Evolutionary conservation across 2,888 invertebrate genomes (phyloP), one percentile per base, ranked within the genome.

Genomic region (Scrobipalpa costella): DNA sequence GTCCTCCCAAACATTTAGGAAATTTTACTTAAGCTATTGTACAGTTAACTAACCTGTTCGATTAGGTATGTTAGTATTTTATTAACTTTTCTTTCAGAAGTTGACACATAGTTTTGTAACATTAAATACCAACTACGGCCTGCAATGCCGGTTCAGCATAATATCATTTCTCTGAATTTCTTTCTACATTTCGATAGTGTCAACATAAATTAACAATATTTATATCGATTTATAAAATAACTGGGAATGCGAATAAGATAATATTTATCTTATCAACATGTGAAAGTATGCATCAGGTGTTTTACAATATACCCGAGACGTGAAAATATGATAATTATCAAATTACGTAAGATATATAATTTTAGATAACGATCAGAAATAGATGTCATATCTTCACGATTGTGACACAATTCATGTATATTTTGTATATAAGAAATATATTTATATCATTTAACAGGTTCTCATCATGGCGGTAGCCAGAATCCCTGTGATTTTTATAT

Each of bases 401-500:
- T 78, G 68, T 71, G 73, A 69, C 73, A 79, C 71, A 77, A 57
- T 65, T 75, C 80, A 80, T 81, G 82, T 81, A 75, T 75, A 75
- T 73, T 78, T n/a, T 73, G 71, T 79, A 80, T 83, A 81, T 80
- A 82, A 80, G 73, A 69, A 67, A 62, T 38, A 60, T 69, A 69
- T 66, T 66, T 69, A 72, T 65, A 71, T 57, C 71, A 77, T 73
- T 75, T 70, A 70, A 72, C 74, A 79, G 73, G 73, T 83, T 80
- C 79, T 75, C 72, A 77, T 75, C 71, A 89, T 88, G 88, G 78
- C 77, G 67, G 66, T 67, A 66, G 76, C 77, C 69, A 79, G 74
- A 73, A 68, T 79, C 69, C 69, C 72, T 66, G 74, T 75, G 64
- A 66, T 78, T 64, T 71, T 79, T 34, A 67, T 78, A 68, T 71